Percentiles rank a stretch among this genome's conserved stretches.
phyloP scores from a whole-genome alignment of 1,140 invertebrate species.

The Drosophila watanabei region DNA sequence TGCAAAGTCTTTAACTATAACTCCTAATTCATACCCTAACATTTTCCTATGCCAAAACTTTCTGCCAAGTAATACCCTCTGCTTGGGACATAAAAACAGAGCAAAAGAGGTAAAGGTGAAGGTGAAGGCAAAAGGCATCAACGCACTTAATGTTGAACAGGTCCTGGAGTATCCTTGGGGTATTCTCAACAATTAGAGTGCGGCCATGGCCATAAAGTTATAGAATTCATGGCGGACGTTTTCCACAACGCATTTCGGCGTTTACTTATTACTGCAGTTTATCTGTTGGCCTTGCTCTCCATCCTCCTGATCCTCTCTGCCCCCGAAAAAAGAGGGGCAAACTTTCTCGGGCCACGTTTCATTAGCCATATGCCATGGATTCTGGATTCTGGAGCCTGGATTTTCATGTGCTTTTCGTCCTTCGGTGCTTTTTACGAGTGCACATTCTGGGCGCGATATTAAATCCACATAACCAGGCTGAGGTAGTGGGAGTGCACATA shows the following conservation, averaged over 20 bases:
- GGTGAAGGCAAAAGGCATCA: constrained; percentile 14
- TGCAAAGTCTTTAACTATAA: not conserved
- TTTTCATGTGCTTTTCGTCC: constrained; percentile 10
- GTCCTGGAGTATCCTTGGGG: constrained; percentile 24
- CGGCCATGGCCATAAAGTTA: constrained; percentile 78
- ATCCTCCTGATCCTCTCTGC: too few relatives aligned
- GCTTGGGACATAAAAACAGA: not conserved
- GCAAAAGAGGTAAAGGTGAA: constrained; percentile 27
- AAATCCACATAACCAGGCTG: constrained; percentile 31
- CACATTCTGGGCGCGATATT: constrained; percentile 47
- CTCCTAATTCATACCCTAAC: not conserved
- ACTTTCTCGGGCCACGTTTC: constrained; percentile 61
- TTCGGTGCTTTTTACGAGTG: constrained; percentile 44
- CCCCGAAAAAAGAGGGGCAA: constrained; percentile 7
- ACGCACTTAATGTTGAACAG: constrained; percentile 25
- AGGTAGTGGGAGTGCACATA: constrained; percentile 10
- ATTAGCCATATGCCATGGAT: constrained; percentile 59
- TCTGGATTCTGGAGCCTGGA: not conserved
- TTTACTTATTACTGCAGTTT: constrained; percentile 78
- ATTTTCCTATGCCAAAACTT: not conserved
- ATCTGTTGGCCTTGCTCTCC: constrained; percentile 15
- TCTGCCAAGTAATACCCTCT: constrained; percentile 16
- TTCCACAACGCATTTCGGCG: constrained; percentile 59
- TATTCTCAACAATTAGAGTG: constrained; percentile 65
- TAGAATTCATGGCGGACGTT: constrained; percentile 75